These are phyloP conservation scores for Neotoxoptera formosana DNA, from an alignment of 1,140 invertebrate genomes.

Conservation along the genomic window DNA sequence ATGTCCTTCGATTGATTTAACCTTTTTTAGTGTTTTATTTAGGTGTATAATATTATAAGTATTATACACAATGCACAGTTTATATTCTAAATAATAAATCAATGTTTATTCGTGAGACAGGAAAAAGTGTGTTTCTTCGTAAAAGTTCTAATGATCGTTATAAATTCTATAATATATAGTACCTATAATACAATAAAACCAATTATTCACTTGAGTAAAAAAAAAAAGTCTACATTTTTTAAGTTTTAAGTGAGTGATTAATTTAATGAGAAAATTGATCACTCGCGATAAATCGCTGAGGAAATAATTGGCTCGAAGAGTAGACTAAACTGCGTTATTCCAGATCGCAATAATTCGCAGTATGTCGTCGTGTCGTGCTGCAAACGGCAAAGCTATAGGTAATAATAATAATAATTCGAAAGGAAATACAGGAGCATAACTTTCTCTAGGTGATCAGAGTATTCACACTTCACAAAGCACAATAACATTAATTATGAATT, in stretches of 20 bases:
- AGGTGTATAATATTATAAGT: background rate
- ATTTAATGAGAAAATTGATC: conserved; percentile 4
- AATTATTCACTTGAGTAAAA: background rate
- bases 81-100: background rate
- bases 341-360: background rate
- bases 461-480: background rate
- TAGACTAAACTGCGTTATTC: background rate
- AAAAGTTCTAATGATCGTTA: background rate
- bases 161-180: background rate
- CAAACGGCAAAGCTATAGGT: background rate
- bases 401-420: background rate
- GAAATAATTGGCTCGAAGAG: background rate
- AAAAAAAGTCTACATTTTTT: background rate
- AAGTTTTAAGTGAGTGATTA: background rate
- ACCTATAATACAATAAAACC: background rate
- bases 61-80: no score
- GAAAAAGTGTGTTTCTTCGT: background rate
- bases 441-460: background rate
- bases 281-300: background rate
- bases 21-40: background rate
- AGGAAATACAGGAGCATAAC: background rate
- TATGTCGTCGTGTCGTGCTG: background rate
- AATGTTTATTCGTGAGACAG: conserved; percentile 9
- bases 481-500: background rate
- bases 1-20: background rate